A percentile compares a stretch with the other conserved stretches of the same genome.
phyloP scores from a whole-genome alignment of 2,888 invertebrate genomes.

The Perdita meconis region DNA sequence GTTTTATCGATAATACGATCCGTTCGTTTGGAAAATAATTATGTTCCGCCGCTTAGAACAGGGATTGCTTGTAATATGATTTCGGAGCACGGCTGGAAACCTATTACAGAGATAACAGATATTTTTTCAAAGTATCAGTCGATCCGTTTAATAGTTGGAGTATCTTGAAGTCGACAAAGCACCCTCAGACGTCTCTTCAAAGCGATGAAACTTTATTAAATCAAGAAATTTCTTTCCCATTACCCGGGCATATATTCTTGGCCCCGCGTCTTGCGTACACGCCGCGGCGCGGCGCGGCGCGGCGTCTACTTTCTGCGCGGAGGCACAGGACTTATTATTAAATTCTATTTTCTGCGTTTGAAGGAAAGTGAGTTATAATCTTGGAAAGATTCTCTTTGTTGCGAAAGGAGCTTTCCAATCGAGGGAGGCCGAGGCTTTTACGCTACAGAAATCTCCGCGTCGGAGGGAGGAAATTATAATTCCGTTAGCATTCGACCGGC shows the following conservation, averaged over 20 bases:
- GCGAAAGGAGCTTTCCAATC: not conserved
- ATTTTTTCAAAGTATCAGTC: not conserved
- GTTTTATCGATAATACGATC: no score
- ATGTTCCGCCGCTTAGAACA: not conserved
- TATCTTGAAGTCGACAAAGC: not conserved
- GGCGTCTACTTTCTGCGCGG: not conserved
- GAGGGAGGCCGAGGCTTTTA: not conserved
- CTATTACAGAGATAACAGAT: conserved; percentile 6
- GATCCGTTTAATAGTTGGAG: conserved; percentile 1
- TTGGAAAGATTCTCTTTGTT: not conserved
- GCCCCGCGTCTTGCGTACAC: not conserved
- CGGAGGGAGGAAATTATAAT: not conserved
- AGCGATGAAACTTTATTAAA: not conserved
- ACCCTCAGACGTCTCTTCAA: not conserved
- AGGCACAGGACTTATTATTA: not conserved
- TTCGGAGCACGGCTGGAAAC: not conserved
- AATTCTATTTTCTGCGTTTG: not conserved
- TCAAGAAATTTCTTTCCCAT: conserved; percentile 3
- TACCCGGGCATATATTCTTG: not conserved
- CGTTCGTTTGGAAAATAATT: no score
- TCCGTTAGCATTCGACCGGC: not conserved
- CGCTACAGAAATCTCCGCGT: not conserved
- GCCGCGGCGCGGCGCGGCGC: no score
- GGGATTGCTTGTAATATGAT: conserved; percentile 9
- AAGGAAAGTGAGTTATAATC: conserved; percentile 1